Evolutionary conservation across 1,140 invertebrate species (phyloP).

Genomic region (Catajapyx aquilonaris): DNA sequence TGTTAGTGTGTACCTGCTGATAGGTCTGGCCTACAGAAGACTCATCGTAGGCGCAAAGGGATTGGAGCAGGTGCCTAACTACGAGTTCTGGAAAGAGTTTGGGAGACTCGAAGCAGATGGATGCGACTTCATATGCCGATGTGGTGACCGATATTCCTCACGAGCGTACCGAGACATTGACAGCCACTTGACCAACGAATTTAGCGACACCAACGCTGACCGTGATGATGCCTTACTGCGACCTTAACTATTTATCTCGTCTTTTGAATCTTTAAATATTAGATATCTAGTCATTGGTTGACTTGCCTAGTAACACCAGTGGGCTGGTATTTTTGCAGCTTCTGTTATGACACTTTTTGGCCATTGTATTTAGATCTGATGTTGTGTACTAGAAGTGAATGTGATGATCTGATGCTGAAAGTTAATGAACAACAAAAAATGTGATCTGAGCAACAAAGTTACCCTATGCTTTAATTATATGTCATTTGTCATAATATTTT

Average conservation of each 20-base stretch:
- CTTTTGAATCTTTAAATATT: too few species aligned
- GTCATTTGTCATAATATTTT: too few species aligned
- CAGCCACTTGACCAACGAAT: conserved; percentile 20
- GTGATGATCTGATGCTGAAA: too few species aligned
- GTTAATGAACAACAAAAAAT: too few species aligned
- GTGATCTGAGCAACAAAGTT: too few species aligned
- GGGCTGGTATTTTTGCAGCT: too few species aligned
- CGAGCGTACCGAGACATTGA: conserved; percentile 19
- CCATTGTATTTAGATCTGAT: too few species aligned
- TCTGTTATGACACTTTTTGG: too few species aligned
- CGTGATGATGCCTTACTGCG: conserved; percentile 20
- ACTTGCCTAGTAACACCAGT: too few species aligned
- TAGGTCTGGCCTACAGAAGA: conserved; percentile 19
- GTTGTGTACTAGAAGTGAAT: too few species aligned
- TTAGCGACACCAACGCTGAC: conserved; percentile 14
- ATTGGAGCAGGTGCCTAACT: conserved; percentile 23
- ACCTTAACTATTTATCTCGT: conserved; percentile 7
- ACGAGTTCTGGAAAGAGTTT: conserved; percentile 23
- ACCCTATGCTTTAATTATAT: too few species aligned
- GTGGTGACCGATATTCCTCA: conserved; percentile 10
- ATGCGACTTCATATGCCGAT: conserved; percentile 23
- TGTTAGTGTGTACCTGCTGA: conserved; percentile 16
- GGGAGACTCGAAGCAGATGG: conserved; percentile 25
- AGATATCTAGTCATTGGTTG: too few species aligned
- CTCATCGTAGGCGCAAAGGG: conserved; percentile 21